Percentiles rank a stretch among this genome's conserved stretches.
phyloP scores from a whole-genome alignment of 2,113 vertebrate genomes.

The Chaetodon trifascialis region DNA sequence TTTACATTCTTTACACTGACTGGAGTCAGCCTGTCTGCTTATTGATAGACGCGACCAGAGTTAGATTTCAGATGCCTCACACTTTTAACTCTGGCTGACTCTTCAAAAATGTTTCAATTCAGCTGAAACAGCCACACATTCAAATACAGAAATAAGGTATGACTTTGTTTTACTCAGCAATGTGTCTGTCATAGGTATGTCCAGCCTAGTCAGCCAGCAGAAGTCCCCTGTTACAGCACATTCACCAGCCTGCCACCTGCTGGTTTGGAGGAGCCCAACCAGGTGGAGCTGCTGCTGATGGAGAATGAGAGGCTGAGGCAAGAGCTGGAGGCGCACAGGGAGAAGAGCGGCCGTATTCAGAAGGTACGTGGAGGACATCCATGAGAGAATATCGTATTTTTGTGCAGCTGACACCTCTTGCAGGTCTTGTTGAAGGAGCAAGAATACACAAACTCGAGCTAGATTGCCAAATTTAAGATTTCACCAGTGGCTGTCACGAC shows the following conservation, averaged over 20 bases:
- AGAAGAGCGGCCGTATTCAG: constrained; percentile 92
- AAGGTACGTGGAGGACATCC: constrained; percentile 85
- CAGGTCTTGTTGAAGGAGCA: background rate
- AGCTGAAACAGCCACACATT: background rate
- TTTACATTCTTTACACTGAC: constrained; percentile 41
- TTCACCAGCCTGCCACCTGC: constrained; percentile 81
- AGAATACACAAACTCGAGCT: background rate
- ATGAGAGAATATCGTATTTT: background rate
- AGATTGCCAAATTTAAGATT: background rate
- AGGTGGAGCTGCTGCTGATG: constrained; percentile 88
- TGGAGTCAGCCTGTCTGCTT: constrained; percentile 52
- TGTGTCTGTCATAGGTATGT: constrained; percentile 82
- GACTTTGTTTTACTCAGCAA: background rate
- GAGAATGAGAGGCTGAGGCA: constrained; percentile 93
- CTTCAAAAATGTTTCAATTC: background rate
- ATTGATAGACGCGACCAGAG: constrained; percentile 31
- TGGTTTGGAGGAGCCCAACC: constrained; percentile 87
- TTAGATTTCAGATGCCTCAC: constrained; percentile 37
- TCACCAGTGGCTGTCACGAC: background rate
- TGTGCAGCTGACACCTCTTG: background rate
- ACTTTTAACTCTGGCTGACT: background rate
- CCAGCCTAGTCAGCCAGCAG: constrained; percentile 81
- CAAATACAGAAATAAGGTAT: background rate
- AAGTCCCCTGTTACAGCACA: constrained; percentile 78
- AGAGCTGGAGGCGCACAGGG: constrained; percentile 88